Percentiles rank a stretch among this genome's conserved stretches.
These are phyloP conservation scores for Phenganax stokvisi DNA, from an alignment of 92 coral and sea anemone species.

Conservation along the genomic window DNA sequence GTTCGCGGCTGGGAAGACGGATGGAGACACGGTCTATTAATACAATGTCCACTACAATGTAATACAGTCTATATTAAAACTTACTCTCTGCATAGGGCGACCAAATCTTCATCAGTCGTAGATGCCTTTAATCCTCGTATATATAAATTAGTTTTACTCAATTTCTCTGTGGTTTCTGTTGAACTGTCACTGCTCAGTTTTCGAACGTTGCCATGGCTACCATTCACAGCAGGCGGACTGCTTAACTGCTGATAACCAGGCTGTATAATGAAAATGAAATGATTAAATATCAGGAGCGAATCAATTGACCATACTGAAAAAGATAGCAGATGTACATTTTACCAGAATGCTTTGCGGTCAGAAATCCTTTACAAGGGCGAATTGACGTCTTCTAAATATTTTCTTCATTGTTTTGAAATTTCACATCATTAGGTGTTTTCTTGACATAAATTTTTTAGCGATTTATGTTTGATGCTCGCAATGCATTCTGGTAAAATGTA, in stretches of 20 bases:
- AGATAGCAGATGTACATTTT: too few species aligned
- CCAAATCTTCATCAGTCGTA: constrained; percentile 98
- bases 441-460: too few species aligned
- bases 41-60: too few species aligned
- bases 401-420: too few species aligned
- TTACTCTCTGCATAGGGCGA: constrained; percentile 84
- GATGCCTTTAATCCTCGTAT: constrained; percentile 93
- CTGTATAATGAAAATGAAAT: not conserved
- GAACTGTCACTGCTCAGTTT: constrained; percentile 23
- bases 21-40: too few species aligned
- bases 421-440: too few species aligned
- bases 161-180: constrained; percentile 67
- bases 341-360: too few species aligned
- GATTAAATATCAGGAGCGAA: not conserved
- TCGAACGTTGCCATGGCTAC: constrained; percentile 5
- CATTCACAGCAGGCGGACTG: constrained; percentile 32
- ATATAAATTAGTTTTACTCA: constrained; percentile 95
- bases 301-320: not conserved
- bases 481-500: too few species aligned
- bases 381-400: too few species aligned
- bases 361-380: too few species aligned
- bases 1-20: too few species aligned
- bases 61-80: constrained; percentile 15
- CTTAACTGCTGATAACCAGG: constrained; percentile 3
- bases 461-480: too few species aligned